These are phyloP conservation scores for Rhagophthalmus giganteus DNA, from an alignment of 2,888 invertebrate species.

Conservation along the genomic window DNA sequence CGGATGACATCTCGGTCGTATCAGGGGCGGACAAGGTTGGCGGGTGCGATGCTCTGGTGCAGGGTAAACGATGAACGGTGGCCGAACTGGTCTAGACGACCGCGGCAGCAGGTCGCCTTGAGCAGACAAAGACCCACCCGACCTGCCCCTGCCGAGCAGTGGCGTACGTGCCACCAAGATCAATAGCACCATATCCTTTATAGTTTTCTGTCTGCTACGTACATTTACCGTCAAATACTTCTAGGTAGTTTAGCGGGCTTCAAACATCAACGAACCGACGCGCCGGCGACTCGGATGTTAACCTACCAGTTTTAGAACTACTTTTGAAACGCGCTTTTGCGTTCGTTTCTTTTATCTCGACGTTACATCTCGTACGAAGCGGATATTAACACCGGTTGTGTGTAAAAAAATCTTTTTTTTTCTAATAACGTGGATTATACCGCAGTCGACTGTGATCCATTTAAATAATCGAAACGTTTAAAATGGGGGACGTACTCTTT, in stretches of 20 bases:
- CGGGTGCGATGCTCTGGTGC: constrained; percentile 37
- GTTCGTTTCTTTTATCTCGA: constrained; percentile 3
- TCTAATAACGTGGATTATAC: not conserved
- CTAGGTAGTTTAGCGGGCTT: constrained; percentile 11
- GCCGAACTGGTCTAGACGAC: constrained; percentile 36
- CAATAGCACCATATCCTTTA: constrained; percentile 32
- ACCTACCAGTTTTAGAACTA: constrained; percentile 7
- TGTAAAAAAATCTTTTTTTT: not conserved
- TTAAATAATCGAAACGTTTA: no score
- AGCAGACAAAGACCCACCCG: constrained; percentile 40
- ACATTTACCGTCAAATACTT: constrained; percentile 6
- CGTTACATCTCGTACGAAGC: constrained; percentile 1
- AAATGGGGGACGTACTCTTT: no score
- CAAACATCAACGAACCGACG: constrained; percentile 1
- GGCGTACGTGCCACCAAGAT: constrained; percentile 40
- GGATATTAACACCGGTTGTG: constrained; percentile 7
- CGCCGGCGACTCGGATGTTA: constrained; percentile 1
- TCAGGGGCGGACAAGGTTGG: constrained; percentile 35
- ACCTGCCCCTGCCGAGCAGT: constrained; percentile 39
- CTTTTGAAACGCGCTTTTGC: constrained; percentile 10
- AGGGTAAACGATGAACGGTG: constrained; percentile 23
- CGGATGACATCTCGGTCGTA: no score
- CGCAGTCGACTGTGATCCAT: no score
- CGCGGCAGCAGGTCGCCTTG: constrained; percentile 37
- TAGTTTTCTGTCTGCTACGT: constrained; percentile 23